Base-by-base conservation (phyloP, 2,113 vertebrate species). In the Taxidea taxus region DNA sequence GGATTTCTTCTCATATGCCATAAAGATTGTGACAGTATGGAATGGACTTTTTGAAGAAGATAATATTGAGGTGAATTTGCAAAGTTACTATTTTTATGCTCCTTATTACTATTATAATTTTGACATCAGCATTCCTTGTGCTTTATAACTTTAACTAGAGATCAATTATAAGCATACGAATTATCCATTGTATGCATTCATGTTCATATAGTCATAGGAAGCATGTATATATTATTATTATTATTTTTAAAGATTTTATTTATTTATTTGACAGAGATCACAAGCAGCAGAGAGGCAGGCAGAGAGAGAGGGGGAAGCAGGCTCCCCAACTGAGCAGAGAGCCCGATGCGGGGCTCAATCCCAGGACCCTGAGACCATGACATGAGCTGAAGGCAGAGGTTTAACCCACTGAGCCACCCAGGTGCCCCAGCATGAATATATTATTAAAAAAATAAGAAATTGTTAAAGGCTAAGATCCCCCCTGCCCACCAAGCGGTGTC, bases 391-490 rank as follows among this genome's bases (percentile, higher is more conserved):
- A n/a, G n/a, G n/a, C n/a, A n/a, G n/a, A n/a, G n/a, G n/a, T n/a
- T n/a, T n/a, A n/a, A n/a, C n/a, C n/a, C n/a, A n/a, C n/a, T n/a
- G n/a, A n/a, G n/a, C n/a, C n/a, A n/a, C n/a, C n/a, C n/a, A n/a
- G n/a, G n/a, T n/a, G n/a, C n/a, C n/a, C n/a, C n/a, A 47, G 74
- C 86, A 81, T 90, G 25, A 91, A 64, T 64, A 64, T 66, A 31
- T 70, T 6, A 87, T 84, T 60, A 72, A 70, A 34, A 34, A 62
- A 95, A 68, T 95, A 23, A 93, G 49, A 91, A 94, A 94, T 47
- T 81, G 0, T 68, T 82, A 88, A 70, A 31, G n/a, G 42, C 83
- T 66, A 49, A 90, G 34, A 64, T 47, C 2, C 18, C 18, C 66
- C 44, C 6, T n/a, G 9, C 10, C 15, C 77, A 72, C n/a, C 6